Percentiles rank a stretch among this genome's conserved stretches.
Conservation (phyloP, 2,113 vertebrate genomes). For the Gorsachius goisagi region DNA sequence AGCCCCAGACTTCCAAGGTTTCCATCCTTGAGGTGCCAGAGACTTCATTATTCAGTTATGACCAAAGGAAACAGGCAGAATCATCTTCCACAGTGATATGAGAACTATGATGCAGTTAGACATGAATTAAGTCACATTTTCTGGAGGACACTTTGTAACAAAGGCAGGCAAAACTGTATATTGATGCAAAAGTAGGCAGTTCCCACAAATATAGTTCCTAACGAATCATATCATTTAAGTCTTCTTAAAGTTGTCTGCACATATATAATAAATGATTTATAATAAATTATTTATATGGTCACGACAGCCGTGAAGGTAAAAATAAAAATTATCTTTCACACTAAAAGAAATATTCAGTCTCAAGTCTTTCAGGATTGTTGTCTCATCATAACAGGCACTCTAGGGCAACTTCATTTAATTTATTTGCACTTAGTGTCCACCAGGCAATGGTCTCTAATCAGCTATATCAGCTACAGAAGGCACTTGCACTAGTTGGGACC, state of each 20-base stretch:
- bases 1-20: not conserved
- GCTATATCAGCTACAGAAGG: not conserved
- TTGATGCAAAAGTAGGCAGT: not conserved
- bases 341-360: not conserved
- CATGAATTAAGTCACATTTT: not conserved
- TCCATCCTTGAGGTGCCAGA: not conserved
- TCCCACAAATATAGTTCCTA: not conserved
- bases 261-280: not conserved
- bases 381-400: not conserved
- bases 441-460: not conserved
- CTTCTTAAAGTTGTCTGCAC: not conserved
- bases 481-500: not conserved
- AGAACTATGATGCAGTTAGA: not conserved
- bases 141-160: not conserved
- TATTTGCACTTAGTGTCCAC: not conserved
- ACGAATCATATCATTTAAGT: not conserved
- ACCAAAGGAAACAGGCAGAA: not conserved
- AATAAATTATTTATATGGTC: not conserved
- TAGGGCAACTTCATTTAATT: not conserved
- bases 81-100: not conserved
- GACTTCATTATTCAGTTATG: not conserved
- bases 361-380: not conserved
- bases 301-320: not conserved
- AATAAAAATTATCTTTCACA: not conserved
- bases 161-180: not conserved